Base-by-base conservation (phyloP, 2,888 invertebrate species). In the Lycophotia porphyrea region DNA sequence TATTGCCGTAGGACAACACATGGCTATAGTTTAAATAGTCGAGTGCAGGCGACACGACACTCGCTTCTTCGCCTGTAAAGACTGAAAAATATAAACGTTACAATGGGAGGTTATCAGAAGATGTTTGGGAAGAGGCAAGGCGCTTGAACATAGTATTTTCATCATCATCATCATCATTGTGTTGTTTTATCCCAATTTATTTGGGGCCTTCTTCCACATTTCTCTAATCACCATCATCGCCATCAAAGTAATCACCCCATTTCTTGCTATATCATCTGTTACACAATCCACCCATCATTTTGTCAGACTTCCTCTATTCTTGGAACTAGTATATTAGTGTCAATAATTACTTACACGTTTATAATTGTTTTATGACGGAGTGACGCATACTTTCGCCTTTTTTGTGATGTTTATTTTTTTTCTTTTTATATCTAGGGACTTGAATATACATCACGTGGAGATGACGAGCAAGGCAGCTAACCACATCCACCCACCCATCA, bases 401-500 rank as follows among this genome's bases (percentile, higher is more conserved):
- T 31, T 21, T 60, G 21, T 21, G 31, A 60, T 34, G 58, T 60
- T 9, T 11, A 9, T 0, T 21, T 34, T 60, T 8, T 31, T 31
- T 9, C 0, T 9, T 31, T 58, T 74, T 44, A 24, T 64, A 64
- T 15, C 76, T 86, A 63, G 84, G 74, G 79, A 82, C 75, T 69
- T 77, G 55, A 77, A 74, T 65, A 84, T 82, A 80, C 84, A 84
- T 1, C 78, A 82, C 61, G 81, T 52, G 27, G 68, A 83, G 55
- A 80, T 86, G 72, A 68, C 84, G 71, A 81, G 55, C 5, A 73
- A 78, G 61, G 66, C 76, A 49, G 36, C 74, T 0, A 21, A 77
- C n/a, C 18, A 72, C 0, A 67, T 66, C 2, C 66, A 81, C 36
- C 31, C 74, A 7, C 80, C 80, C 21, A 72, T 80, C n/a, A 78